Evolutionary conservation across 2,113 vertebrate species (phyloP).

Genomic region (Blennius ocellaris): DNA sequence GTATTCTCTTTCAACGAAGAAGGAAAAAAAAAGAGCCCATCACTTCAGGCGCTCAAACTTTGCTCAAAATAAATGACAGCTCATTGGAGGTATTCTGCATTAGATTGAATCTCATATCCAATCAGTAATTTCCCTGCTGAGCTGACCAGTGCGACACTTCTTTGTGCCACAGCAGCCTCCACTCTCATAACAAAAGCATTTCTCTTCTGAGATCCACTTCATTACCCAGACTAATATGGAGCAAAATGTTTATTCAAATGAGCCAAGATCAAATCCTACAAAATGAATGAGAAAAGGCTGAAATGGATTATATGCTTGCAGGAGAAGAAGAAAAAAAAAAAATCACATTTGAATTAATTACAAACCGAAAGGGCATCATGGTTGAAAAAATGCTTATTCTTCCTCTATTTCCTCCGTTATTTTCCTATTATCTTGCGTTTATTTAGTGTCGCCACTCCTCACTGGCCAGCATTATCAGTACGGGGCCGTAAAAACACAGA

Average conservation of each 20-base stretch:
- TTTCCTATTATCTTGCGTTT: slow-evolving; percentile 62
- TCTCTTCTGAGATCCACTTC: slow-evolving; percentile 79
- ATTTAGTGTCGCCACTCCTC: slow-evolving; percentile 53
- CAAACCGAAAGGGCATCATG: slow-evolving; percentile 50
- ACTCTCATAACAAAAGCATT: slow-evolving; percentile 72
- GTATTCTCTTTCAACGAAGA: too few species aligned
- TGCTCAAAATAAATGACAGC: slow-evolving; percentile 20
- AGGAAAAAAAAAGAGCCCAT: too few species aligned
- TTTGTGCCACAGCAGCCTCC: slow-evolving; percentile 49
- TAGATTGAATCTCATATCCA: slow-evolving; percentile 57
- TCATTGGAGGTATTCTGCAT: slow-evolving; percentile 33
- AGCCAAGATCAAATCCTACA: slow-evolving; percentile 68
- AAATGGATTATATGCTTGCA: slow-evolving; percentile 72
- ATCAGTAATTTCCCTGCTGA: slow-evolving; percentile 68
- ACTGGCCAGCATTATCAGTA: slow-evolving; percentile 54
- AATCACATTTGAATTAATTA: slow-evolving; percentile 76
- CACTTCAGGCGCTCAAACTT: neutral
- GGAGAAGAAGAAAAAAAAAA: slow-evolving; percentile 37
- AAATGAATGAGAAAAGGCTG: slow-evolving; percentile 68
- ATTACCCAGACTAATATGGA: slow-evolving; percentile 80
- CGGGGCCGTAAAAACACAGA: slow-evolving; percentile 59
- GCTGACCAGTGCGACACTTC: slow-evolving; percentile 72
- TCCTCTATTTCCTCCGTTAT: slow-evolving; percentile 52
- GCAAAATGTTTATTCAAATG: slow-evolving; percentile 83
- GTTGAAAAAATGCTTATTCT: slow-evolving; percentile 39